A percentile compares a stretch with the other conserved stretches of the same genome.
Conservation (phyloP, 2,113 vertebrate species). For the Rhipidura dahli region DNA sequence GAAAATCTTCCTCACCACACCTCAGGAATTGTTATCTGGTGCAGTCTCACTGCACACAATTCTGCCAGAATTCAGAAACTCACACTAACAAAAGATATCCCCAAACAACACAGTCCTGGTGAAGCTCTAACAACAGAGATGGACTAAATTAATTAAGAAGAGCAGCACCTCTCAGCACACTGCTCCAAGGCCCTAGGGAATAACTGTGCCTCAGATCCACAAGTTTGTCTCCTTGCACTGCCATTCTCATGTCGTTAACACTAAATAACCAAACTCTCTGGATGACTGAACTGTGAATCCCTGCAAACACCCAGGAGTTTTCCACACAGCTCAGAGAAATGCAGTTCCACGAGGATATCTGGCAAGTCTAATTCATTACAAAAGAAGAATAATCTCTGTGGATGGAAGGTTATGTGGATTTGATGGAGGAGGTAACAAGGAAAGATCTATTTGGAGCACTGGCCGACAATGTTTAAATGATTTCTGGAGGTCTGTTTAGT, state of each 20-base stretch:
- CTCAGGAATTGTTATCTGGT: not conserved
- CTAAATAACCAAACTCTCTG: not conserved
- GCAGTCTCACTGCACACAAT: not conserved
- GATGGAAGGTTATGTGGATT: not conserved
- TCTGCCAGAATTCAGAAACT: not conserved
- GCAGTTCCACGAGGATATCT: not conserved
- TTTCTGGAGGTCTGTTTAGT: conserved; percentile 10
- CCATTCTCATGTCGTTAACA: not conserved
- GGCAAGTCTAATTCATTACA: not conserved
- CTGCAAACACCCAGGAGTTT: not conserved
- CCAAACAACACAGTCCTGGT: not conserved
- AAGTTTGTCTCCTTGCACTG: not conserved
- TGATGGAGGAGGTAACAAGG: not conserved
- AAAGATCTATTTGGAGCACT: not conserved
- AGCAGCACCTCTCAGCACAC: not conserved
- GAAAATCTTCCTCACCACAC: not conserved
- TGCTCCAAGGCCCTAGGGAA: not conserved
- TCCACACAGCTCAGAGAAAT: not conserved
- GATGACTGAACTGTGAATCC: not conserved
- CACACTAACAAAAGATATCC: not conserved
- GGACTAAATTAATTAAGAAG: not conserved
- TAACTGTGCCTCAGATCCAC: not conserved
- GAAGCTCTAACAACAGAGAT: not conserved
- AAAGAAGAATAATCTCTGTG: not conserved
- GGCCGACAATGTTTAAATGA: not conserved